Evolutionary conservation across 1,140 invertebrate species (phyloP), one percentile per base, ranked within the genome.

Genomic region (Linepithema humile): DNA sequence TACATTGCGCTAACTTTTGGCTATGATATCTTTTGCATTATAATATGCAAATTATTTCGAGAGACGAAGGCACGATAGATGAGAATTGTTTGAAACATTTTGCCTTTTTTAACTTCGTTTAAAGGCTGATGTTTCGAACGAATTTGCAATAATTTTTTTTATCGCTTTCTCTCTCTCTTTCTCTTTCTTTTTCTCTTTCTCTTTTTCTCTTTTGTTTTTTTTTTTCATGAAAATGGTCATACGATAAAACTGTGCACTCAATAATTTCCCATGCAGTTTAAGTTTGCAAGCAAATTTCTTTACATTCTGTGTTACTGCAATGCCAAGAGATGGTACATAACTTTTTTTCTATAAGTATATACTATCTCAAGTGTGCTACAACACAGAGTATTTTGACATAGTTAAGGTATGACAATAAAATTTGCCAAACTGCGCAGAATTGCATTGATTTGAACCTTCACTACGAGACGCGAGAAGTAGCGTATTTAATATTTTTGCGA

Each of bases 371-470:
- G 26, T 40, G 45, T 75, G 70, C 29, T 67, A 38, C 32, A 53
- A 40, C 77, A 5, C 73, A 87, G 78, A 78, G n/a, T n/a, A n/a
- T n/a, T n/a, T n/a, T n/a, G 26, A 85, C 50, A 53, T 78, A 67
- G 50, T 84, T 78, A 85, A 86, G 73, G 35, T 73, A 86, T 70
- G 86, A 89, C 87, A 89, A 89, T 88, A 89, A 89, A 89, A 60
- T 78, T 89, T 82, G 69, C 75, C 82, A 84, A 89, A 85, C 45
- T 87, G 75, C 59, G 67, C 29, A 75, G 10, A 69, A 77, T 38
- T 84, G 60, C 26, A 72, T 84, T 70, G 48, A 72, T 82, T 88
- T 83, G 50, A 65, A 85, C 38, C 43, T 26, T 38, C 62, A 38
- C 65, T 70, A 48, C 77, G 48, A 73, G 10, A 2, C 10, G 10